Percentiles rank a stretch among this genome's conserved stretches.
These are phyloP conservation scores for Hylyphantes graminicola DNA, from an alignment of 1,140 invertebrate genomes.

Conservation along the genomic window DNA sequence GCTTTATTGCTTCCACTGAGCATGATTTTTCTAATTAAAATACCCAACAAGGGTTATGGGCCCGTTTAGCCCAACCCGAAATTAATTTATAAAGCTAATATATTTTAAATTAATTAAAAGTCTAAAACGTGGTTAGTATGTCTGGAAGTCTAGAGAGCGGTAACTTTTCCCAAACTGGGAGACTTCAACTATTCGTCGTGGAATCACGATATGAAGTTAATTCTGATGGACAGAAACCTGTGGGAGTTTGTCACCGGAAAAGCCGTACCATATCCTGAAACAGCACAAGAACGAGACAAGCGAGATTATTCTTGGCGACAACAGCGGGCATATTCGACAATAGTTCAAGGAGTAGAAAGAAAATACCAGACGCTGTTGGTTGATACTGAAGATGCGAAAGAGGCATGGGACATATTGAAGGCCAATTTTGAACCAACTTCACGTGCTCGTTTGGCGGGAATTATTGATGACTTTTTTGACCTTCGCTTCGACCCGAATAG, in stretches of 20 bases:
- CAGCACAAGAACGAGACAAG: neutral
- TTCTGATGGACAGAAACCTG: no score
- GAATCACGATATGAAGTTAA: no score
- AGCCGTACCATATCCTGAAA: neutral
- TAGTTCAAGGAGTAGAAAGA: constrained; percentile 1
- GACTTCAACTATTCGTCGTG: no score
- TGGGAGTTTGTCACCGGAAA: neutral
- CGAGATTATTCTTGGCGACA: neutral
- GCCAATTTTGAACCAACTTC: constrained; percentile 16
- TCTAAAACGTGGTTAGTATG: no score
- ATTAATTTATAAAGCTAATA: no score
- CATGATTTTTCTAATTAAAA: no score
- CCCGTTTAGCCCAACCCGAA: no score
- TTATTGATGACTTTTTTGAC: neutral
- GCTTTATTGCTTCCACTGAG: no score
- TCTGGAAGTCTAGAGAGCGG: no score
- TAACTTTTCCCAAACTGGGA: no score
- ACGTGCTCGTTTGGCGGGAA: neutral
- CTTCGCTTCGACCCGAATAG: neutral
- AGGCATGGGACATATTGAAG: constrained; percentile 24
- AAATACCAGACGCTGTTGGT: neutral
- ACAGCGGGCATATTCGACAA: neutral
- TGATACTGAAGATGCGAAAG: neutral
- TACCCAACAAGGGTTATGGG: no score
- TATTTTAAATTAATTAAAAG: no score